Evolutionary conservation across 23 tunicate species (phyloP), one percentile per base, ranked within the genome.

Genomic region (Ciona savignyi): DNA sequence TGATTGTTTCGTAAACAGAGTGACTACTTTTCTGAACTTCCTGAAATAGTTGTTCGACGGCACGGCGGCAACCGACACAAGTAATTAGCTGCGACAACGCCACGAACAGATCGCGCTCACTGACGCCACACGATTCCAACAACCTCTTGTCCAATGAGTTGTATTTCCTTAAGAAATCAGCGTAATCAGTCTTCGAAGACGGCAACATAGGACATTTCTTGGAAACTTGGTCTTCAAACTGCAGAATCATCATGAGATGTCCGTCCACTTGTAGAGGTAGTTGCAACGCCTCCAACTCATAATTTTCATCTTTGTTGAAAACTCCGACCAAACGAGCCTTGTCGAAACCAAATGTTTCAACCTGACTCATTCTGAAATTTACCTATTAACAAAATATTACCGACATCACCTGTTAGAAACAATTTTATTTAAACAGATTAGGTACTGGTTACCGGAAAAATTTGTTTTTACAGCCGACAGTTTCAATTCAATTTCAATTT

Each of bases 21-120:
- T 87, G 74, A 22, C 68, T 48, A 29, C 75, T 71, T 22, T 67
- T 67, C 70, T 78, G 84, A 24, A 82, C 74, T 62, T 88, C 80
- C 21, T 73, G 83, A 29, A 77, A 88, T 56, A 88, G 56, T 22
- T 82, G 87, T 29, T 88, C 96, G 15, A 88, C 96, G 51, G 83
- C 74, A 77, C 96, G 70, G 67, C 96, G 60, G 64, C 96, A 88
- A 0, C 96, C 88, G 4, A 88, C 96, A 73, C 96, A 88, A 26
- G 82, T 68, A 19, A 82, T 74, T 22, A 82, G 32, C 27, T 88
- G 96, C 21, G 87, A 33, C 4, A 88, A 68, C 61, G 75, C 77
- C 3, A 68, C 72, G 56, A 76, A 77, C 25, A 88, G 49, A 68
- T 82, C 80, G 51, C 67, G 77, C 1, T 65, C 88, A 20, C 73